Evolutionary conservation across 2,888 invertebrate species (phyloP), one percentile per base, ranked within the genome.

Genomic region (Antitype chi): DNA sequence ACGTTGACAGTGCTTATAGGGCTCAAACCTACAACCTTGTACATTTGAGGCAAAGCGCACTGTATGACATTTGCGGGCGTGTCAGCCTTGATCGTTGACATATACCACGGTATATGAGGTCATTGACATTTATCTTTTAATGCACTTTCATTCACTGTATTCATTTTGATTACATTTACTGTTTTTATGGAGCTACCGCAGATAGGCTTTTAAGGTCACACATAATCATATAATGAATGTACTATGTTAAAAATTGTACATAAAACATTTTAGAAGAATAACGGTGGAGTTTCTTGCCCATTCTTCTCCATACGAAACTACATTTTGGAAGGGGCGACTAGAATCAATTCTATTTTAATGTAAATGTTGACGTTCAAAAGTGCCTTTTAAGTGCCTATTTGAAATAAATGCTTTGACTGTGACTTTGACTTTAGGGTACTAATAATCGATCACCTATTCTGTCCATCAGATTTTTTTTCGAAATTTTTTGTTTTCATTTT

Each of bases 11-110:
- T 25, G 6, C n/a, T 32, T 43, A 25, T 25, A 84, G 64, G 62
- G 47, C 57, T 74, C 17, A 53, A 70, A 57, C 62, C 43, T 59
- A 7, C 52, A 76, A 76, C 85, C 82, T 84, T 78, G 81, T 67
- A 67, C 62, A 75, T 78, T 85, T 80, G 74, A 84, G 78, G 49
- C 66, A 85, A 66, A 73, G 81, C 67, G 74, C 77, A 60, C 78
- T 60, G 38, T 69, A 76, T 89, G 90, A 89, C 90, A 91, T 91
- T 91, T 90, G 84, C 78, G 76, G 85, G 88, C 88, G 88, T 90
- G 89, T 82, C 87, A 81, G 75, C 84, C 85, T 84, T 86, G 87
- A 89, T 90, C 85, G 88, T 86, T 90, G 91, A 90, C 91, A 89
- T 88, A 89, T 88, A 84, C 47, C 68, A 64, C 63, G 49, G 55